phyloP scores from a whole-genome alignment of 2,113 vertebrate genomes.

The Eurystomus gularis region DNA sequence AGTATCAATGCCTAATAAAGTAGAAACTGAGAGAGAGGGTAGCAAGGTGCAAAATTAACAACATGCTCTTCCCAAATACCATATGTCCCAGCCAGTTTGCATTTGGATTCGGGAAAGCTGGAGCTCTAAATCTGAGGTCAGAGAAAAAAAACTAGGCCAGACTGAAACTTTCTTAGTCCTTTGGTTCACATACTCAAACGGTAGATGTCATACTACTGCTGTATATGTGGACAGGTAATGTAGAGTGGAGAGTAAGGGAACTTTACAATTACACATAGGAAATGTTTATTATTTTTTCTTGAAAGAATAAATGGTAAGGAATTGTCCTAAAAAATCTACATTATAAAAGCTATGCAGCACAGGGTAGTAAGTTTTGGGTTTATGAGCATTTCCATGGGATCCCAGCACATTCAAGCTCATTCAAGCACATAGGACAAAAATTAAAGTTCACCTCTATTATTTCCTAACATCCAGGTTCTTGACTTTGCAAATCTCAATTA shows the following conservation, averaged over 20 bases:
- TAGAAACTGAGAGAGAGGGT: neutral
- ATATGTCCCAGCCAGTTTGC: neutral
- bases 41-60: neutral
- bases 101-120: neutral
- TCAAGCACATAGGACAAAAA: neutral
- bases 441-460: neutral
- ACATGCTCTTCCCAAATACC: neutral
- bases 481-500: neutral
- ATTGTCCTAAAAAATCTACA: neutral
- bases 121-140: neutral
- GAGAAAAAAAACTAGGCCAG: neutral
- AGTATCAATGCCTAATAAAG: neutral
- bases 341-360: neutral
- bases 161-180: neutral
- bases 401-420: neutral
- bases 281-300: neutral
- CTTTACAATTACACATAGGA: neutral
- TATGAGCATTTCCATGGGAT: neutral
- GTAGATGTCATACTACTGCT: neutral
- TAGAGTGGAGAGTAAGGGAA: neutral
- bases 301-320: neutral
- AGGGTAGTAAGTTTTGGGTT: neutral
- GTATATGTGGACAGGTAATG: neutral
- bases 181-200: neutral
- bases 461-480: neutral